A percentile compares a stretch with the other conserved stretches of the same genome.
These are phyloP conservation scores for Hippotragus niger DNA, from an alignment of 2,113 vertebrate species.

Conservation along the genomic window DNA sequence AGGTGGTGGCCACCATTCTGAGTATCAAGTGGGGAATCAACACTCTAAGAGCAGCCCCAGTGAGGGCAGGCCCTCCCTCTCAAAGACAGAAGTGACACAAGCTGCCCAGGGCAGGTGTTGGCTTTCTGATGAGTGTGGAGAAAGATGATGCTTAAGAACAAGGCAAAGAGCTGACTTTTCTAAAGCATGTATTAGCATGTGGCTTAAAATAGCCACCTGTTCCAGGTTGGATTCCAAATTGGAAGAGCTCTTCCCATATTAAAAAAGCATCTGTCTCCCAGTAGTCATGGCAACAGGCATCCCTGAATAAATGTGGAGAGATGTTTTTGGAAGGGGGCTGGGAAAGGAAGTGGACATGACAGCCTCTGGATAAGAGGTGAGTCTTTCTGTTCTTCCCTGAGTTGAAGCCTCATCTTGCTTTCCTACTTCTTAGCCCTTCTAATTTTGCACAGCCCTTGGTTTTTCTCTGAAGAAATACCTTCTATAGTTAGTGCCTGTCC, in stretches of 20 bases:
- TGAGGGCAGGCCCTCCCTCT: neutral
- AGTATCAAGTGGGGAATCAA: neutral
- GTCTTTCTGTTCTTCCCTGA: neutral
- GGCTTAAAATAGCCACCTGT: slow-evolving; percentile 68
- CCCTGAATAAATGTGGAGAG: slow-evolving; percentile 22
- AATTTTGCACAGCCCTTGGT: neutral
- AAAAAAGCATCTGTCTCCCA: slow-evolving; percentile 43
- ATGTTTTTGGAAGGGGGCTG: slow-evolving; percentile 37
- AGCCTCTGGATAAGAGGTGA: neutral
- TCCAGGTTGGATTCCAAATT: slow-evolving; percentile 63
- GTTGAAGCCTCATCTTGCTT: neutral
- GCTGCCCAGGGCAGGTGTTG: neutral
- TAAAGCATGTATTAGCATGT: slow-evolving; percentile 7
- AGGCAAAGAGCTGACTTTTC: slow-evolving; percentile 15
- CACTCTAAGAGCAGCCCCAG: neutral
- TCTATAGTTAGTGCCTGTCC: neutral
- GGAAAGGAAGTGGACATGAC: neutral
- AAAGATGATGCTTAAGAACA: slow-evolving; percentile 13
- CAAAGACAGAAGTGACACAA: neutral
- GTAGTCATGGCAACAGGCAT: slow-evolving; percentile 65
- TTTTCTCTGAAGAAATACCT: neutral
- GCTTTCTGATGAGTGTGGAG: neutral
- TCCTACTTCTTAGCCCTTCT: neutral
- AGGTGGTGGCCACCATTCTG: neutral
- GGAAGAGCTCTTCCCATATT: slow-evolving; percentile 58